Percentiles rank a stretch among this genome's conserved stretches.
phyloP scores from a whole-genome alignment of 2,888 invertebrate species.

The Drepana falcataria region DNA sequence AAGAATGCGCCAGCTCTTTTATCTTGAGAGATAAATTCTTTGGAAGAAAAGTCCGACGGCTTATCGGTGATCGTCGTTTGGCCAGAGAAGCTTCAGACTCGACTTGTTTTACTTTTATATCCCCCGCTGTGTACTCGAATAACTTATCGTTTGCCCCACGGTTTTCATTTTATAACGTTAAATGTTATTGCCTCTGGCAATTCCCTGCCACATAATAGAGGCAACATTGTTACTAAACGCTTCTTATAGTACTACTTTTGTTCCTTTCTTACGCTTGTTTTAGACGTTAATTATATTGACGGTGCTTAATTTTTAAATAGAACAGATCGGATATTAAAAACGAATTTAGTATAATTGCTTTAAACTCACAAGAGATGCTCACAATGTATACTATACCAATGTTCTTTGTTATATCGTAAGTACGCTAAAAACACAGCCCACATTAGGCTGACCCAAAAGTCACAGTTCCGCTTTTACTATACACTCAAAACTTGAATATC shows the following conservation, averaged over 20 bases:
- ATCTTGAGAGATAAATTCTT: slow-evolving; percentile 20
- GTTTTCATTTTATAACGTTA: slow-evolving; percentile 13
- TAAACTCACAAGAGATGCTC: too few species aligned
- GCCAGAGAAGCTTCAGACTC: slow-evolving; percentile 17
- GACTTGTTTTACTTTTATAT: slow-evolving; percentile 11
- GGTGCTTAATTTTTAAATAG: too few species aligned
- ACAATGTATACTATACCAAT: too few species aligned
- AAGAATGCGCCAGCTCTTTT: slow-evolving; percentile 14
- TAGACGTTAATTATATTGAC: too few species aligned
- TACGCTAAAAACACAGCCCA: too few species aligned
- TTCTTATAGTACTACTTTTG: neutral
- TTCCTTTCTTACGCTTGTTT: neutral
- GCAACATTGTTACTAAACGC: neutral
- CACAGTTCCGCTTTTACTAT: too few species aligned
- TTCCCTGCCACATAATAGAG: slow-evolving; percentile 8
- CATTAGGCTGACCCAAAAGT: too few species aligned
- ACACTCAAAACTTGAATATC: too few species aligned
- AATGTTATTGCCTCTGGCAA: slow-evolving; percentile 13
- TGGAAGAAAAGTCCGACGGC: slow-evolving; percentile 4
- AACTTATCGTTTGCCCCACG: slow-evolving; percentile 14
- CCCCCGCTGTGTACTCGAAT: slow-evolving; percentile 11
- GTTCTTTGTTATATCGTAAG: too few species aligned
- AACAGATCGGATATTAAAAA: too few species aligned
- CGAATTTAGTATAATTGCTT: too few species aligned
- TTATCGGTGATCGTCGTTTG: slow-evolving; percentile 23